Evolutionary conservation across 2,113 vertebrate genomes (phyloP).

Genomic region (Balaenoptera acutorostrata): DNA sequence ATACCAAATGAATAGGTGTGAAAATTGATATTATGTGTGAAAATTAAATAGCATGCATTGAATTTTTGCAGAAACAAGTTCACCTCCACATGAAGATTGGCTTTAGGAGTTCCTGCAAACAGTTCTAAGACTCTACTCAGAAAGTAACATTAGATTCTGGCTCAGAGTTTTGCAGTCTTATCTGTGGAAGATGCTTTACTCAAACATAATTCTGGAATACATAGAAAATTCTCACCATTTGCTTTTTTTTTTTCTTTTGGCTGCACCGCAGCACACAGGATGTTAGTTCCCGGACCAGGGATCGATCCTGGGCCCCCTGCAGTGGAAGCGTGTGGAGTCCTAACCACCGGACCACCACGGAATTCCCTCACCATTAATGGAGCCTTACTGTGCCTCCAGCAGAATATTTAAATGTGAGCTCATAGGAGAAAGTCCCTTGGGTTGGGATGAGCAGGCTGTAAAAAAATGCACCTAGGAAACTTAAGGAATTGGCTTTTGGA

Average conservation of each 20-base stretch:
- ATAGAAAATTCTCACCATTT: neutral
- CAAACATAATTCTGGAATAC: neutral
- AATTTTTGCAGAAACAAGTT: conserved; percentile 1
- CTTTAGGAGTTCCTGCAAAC: neutral
- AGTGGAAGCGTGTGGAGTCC: neutral
- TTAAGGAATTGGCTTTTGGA: neutral
- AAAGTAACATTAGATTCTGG: neutral
- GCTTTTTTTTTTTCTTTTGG: neutral
- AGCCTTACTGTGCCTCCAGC: neutral
- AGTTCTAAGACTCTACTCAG: neutral
- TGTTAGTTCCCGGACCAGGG: neutral
- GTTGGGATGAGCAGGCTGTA: neutral
- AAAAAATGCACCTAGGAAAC: neutral
- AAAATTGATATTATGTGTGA: conserved; percentile 4
- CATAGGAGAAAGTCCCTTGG: neutral
- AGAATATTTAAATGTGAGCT: neutral
- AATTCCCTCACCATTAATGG: neutral
- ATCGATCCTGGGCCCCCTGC: neutral
- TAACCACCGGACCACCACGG: neutral
- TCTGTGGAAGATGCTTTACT: neutral
- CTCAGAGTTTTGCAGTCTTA: neutral
- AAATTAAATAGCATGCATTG: conserved; percentile 20
- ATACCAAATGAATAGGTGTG: conserved; percentile 34
- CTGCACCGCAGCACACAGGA: neutral
- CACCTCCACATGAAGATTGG: neutral